These are phyloP conservation scores for Scaptomyza polygonia DNA, from an alignment of 2,888 invertebrate genomes.

Conservation along the genomic window DNA sequence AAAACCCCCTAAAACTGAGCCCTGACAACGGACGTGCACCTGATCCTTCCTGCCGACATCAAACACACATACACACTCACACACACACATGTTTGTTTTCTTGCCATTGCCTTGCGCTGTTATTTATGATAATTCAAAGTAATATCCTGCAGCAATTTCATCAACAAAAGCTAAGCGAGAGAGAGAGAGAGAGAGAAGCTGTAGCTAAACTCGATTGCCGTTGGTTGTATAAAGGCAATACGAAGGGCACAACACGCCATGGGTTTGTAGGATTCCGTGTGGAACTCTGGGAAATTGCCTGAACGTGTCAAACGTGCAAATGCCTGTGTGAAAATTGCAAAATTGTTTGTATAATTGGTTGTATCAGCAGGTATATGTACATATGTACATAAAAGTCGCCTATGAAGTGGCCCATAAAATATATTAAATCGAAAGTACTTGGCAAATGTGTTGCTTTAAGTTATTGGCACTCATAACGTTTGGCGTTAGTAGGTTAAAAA, in stretches of 20 bases:
- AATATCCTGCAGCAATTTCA: conserved; percentile 76
- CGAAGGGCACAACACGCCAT: conserved; percentile 25
- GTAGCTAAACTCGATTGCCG: conserved; percentile 19
- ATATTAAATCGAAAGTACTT: background rate
- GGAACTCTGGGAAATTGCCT: conserved; percentile 46
- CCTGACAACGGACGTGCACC: conserved; percentile 46
- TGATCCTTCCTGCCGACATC: conserved; percentile 49
- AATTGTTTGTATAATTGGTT: conserved; percentile 71
- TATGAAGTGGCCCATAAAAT: conserved; percentile 26
- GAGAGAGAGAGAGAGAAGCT: background rate
- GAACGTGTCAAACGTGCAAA: conserved; percentile 71
- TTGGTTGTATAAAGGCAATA: conserved; percentile 47
- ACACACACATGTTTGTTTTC: conserved; percentile 14
- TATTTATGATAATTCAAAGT: conserved; percentile 78
- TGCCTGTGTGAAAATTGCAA: conserved; percentile 64
- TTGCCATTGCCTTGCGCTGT: conserved; percentile 57
- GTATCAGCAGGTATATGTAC: conserved; percentile 12
- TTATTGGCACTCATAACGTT: too few species aligned
- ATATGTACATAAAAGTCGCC: conserved; percentile 10
- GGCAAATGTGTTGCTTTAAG: too few species aligned
- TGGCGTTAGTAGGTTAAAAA: too few species aligned
- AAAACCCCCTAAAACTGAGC: conserved; percentile 28
- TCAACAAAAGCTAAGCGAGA: conserved; percentile 68
- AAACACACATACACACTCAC: conserved; percentile 1
- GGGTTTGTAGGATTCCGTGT: background rate